These are phyloP conservation scores for Eriocheir sinensis DNA, from an alignment of 1,140 invertebrate genomes.

Conservation along the genomic window DNA sequence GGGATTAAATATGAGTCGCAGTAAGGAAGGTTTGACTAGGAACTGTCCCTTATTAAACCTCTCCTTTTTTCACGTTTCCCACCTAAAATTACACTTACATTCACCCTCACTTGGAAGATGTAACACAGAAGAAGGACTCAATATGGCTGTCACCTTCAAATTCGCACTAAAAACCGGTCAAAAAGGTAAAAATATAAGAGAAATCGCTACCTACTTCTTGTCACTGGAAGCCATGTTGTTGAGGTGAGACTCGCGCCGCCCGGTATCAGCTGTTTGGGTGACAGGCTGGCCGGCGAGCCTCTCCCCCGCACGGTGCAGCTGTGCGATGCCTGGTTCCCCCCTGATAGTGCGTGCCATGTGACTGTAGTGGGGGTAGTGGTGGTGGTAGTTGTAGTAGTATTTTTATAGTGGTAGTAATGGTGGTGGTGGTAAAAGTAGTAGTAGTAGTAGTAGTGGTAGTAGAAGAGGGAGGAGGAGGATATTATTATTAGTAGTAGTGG, in stretches of 20 bases:
- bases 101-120: neutral
- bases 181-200: neutral
- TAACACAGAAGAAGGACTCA: neutral
- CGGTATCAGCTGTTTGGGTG: slow-evolving; percentile 43
- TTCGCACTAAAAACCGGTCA: neutral
- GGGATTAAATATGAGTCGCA: too few relatives aligned
- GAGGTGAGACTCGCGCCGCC: slow-evolving; percentile 29
- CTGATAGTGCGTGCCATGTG: too few relatives aligned
- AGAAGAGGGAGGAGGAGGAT: too few relatives aligned
- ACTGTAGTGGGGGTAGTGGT: neutral
- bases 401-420: too few relatives aligned
- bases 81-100: too few relatives aligned
- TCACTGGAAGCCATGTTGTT: slow-evolving; percentile 65
- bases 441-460: neutral
- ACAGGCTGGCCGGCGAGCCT: slow-evolving; percentile 30
- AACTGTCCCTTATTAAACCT: too few relatives aligned
- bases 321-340: too few relatives aligned
- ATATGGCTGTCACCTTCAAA: neutral
- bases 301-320: too few relatives aligned
- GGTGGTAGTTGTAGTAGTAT: too few relatives aligned
- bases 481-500: neutral
- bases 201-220: slow-evolving; percentile 58
- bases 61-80: too few relatives aligned
- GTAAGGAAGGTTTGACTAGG: too few relatives aligned
- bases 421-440: too few relatives aligned